These are phyloP conservation scores for Protosalanx chinensis DNA, from an alignment of 2,797 vertebrate genomes.

Conservation along the genomic window DNA sequence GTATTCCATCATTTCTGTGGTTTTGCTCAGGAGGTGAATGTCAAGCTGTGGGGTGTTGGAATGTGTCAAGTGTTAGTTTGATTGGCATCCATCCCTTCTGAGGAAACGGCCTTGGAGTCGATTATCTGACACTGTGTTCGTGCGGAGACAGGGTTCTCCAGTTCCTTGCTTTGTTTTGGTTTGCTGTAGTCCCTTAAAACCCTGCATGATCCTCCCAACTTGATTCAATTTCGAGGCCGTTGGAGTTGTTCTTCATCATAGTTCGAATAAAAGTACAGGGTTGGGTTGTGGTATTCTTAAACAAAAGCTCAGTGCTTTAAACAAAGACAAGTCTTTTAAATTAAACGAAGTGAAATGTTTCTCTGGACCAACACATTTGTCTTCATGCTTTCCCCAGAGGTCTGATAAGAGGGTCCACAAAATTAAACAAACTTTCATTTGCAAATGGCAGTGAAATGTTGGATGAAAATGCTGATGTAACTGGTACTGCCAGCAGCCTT, in stretches of 20 bases:
- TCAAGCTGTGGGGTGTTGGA: not conserved
- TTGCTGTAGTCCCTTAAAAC: not conserved
- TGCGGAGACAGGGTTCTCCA: not conserved
- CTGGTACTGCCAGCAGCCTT: slow-evolving; percentile 1
- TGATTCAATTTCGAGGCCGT: not conserved
- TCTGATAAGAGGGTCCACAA: slow-evolving; percentile 25
- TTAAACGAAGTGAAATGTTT: slow-evolving; percentile 15
- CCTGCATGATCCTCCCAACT: not conserved
- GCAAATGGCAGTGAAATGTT: slow-evolving; percentile 27
- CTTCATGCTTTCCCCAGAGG: not conserved
- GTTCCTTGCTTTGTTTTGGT: not conserved
- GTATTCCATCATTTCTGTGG: not conserved
- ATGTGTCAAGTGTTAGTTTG: not conserved
- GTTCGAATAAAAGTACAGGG: not conserved
- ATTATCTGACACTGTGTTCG: not conserved
- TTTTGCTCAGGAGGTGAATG: not conserved
- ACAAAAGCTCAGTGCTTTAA: not conserved
- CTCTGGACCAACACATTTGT: slow-evolving; percentile 22
- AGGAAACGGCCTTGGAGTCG: not conserved
- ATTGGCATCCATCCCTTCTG: slow-evolving; percentile 1
- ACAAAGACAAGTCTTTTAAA: not conserved
- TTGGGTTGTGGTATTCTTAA: not conserved
- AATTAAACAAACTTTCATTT: slow-evolving; percentile 19
- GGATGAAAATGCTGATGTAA: slow-evolving; percentile 27
- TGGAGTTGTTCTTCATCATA: not conserved